Evolutionary conservation across 2,888 invertebrate genomes (phyloP).

Genomic region (Apodemia hepburni): DNA sequence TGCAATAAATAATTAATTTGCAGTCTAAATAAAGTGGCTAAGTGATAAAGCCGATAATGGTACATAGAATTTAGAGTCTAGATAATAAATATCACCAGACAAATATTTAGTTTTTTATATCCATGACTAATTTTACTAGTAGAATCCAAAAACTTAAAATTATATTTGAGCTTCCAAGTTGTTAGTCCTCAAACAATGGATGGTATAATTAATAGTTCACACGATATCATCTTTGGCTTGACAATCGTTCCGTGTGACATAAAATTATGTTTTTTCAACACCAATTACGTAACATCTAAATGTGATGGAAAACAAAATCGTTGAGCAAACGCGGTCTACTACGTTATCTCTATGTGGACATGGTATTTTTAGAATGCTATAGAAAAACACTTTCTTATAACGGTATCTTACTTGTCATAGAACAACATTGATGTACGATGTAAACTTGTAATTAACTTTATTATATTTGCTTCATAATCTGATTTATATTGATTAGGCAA

Average conservation of each 20-base stretch:
- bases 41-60: too few relatives aligned
- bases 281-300: slow-evolving; percentile 57
- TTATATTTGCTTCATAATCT: too few relatives aligned
- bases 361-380: slow-evolving; percentile 18
- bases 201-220: slow-evolving; percentile 64
- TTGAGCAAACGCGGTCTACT: slow-evolving; percentile 36
- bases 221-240: slow-evolving; percentile 60
- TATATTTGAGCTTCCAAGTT: slow-evolving; percentile 60
- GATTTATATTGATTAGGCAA: too few relatives aligned
- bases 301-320: slow-evolving; percentile 56
- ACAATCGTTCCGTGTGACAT: slow-evolving; percentile 49
- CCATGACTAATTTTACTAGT: slow-evolving; percentile 6
- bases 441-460: too few relatives aligned
- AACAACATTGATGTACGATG: too few relatives aligned
- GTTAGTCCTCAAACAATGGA: slow-evolving; percentile 51
- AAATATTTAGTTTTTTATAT: not conserved
- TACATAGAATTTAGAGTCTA: too few relatives aligned
- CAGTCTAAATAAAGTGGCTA: too few relatives aligned
- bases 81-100: too few relatives aligned
- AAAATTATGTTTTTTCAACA: slow-evolving; percentile 67
- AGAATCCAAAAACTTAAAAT: slow-evolving; percentile 31
- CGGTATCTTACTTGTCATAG: too few relatives aligned
- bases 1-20: too few relatives aligned
- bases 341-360: slow-evolving; percentile 42
- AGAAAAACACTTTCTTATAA: too few relatives aligned